Conservation (phyloP, 1,140 invertebrate genomes). For the Drosophila aff. region DNA sequence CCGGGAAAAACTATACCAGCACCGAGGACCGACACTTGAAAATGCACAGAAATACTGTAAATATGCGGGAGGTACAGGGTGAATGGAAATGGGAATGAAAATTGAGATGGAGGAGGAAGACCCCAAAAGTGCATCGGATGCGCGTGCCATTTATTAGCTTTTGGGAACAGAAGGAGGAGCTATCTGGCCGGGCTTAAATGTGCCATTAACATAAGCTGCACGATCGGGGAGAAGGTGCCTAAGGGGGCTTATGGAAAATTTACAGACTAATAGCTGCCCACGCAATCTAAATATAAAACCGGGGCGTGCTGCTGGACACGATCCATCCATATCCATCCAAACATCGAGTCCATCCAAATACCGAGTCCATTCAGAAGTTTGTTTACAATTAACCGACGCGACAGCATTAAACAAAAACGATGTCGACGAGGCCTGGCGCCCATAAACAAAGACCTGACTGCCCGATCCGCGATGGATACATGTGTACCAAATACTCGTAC, state of each 20-base stretch:
- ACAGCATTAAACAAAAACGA: slow-evolving; percentile 69
- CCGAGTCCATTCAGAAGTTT: slow-evolving; percentile 43
- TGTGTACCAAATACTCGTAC: slow-evolving; percentile 14
- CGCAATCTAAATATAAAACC: slow-evolving; percentile 32
- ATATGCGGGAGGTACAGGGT: neutral
- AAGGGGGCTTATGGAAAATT: slow-evolving; percentile 8
- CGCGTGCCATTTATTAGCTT: slow-evolving; percentile 66
- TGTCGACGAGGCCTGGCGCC: slow-evolving; percentile 23
- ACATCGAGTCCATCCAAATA: slow-evolving; percentile 15
- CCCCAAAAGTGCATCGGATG: slow-evolving; percentile 30
- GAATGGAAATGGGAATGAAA: neutral
- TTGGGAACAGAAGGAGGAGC: slow-evolving; percentile 38
- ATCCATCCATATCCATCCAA: slow-evolving; percentile 22
- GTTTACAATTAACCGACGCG: slow-evolving; percentile 67
- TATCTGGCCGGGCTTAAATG: slow-evolving; percentile 52
- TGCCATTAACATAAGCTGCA: slow-evolving; percentile 54
- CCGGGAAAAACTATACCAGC: slow-evolving; percentile 11
- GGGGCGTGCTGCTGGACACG: slow-evolving; percentile 44
- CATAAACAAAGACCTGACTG: slow-evolving; percentile 56
- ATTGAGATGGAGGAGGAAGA: neutral
- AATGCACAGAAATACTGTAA: slow-evolving; percentile 29
- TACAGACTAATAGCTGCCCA: slow-evolving; percentile 4
- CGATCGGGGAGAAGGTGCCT: slow-evolving; percentile 7
- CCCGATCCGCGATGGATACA: slow-evolving; percentile 20
- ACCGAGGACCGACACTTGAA: slow-evolving; percentile 22